Evolutionary conservation across 2,113 vertebrate species (phyloP).

Genomic region (Cavia porcellus): DNA sequence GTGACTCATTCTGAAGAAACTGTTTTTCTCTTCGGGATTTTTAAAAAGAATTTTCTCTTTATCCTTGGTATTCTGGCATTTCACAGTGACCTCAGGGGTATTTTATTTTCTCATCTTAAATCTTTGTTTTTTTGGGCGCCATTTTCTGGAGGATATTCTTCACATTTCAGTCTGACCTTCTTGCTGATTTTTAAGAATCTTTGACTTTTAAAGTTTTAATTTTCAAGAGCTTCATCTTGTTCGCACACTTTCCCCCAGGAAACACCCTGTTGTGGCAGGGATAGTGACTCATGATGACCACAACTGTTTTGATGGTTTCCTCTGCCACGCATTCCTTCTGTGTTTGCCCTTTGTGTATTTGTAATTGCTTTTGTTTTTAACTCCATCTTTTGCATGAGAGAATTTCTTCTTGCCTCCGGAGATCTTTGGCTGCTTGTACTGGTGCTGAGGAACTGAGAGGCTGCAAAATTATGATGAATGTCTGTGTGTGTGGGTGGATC

Average conservation of each 20-base stretch:
- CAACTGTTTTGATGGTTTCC: background rate
- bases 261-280: background rate
- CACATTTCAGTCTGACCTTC: background rate
- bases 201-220: constrained; percentile 23
- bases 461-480: background rate
- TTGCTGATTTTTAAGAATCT: background rate
- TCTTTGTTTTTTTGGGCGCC: background rate
- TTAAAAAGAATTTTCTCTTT: constrained; percentile 1
- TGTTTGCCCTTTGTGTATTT: constrained; percentile 2
- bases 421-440: background rate
- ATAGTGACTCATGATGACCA: background rate
- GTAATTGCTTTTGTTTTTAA: constrained; percentile 14
- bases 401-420: background rate
- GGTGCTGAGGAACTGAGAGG: background rate
- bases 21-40: background rate
- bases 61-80: constrained; percentile 7
- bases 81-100: background rate
- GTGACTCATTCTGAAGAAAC: background rate
- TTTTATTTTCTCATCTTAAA: constrained; percentile 51
- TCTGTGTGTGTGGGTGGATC: background rate
- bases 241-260: background rate
- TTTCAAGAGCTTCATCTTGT: background rate
- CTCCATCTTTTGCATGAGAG: background rate
- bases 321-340: background rate
- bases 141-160: constrained; percentile 8